Evolutionary conservation across 2,797 vertebrate species (phyloP).

Genomic region (Sarcoramphus papa): DNA sequence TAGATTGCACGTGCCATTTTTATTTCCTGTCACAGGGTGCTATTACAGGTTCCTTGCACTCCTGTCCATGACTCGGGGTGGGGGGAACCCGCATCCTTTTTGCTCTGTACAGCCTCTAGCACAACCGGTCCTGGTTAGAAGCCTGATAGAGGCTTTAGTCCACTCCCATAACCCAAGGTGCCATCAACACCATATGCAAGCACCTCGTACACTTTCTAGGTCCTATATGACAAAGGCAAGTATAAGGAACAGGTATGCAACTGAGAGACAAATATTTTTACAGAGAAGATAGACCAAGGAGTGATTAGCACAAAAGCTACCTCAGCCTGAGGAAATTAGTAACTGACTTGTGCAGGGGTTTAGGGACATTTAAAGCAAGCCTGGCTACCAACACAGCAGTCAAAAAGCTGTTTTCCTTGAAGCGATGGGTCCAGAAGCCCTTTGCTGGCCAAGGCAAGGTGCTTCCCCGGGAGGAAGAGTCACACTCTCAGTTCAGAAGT

Average conservation of each 20-base stretch:
- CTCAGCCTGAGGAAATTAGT: neutral
- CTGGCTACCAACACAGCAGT: neutral
- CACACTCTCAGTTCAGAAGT: neutral
- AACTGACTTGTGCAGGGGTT: neutral
- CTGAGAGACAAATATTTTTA: neutral
- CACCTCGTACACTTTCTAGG: neutral
- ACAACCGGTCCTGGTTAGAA: neutral
- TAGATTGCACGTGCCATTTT: neutral
- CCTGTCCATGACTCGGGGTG: rapidly evolving
- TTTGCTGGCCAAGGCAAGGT: neutral
- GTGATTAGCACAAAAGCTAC: neutral
- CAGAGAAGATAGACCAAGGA: neutral
- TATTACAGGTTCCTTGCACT: neutral
- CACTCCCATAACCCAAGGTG: neutral
- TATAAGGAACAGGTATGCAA: neutral
- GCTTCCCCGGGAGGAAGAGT: neutral
- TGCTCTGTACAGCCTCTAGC: neutral
- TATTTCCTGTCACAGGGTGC: neutral
- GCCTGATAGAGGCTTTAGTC: neutral
- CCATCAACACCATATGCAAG: neutral
- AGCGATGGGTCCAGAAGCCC: neutral
- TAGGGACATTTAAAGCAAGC: neutral
- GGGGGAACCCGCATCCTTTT: neutral
- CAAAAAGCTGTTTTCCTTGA: neutral
- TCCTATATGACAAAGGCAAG: neutral